phyloP scores from a whole-genome alignment of 1,140 invertebrate genomes.

The Dryas iulia region DNA sequence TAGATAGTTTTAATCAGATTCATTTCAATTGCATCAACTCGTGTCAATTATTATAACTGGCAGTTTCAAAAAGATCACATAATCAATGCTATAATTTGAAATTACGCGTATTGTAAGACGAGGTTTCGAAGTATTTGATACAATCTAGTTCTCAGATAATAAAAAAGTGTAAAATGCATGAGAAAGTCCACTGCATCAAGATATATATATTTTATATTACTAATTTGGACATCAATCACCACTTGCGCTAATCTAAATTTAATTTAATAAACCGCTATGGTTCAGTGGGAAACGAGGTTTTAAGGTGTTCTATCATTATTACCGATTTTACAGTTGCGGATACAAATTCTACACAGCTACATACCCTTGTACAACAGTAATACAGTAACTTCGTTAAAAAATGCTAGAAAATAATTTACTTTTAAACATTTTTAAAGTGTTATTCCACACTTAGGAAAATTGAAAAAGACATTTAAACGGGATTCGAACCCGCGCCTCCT shows the following conservation, averaged over 20 bases:
- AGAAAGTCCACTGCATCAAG: conserved; percentile 3
- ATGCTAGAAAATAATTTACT: too few relatives aligned
- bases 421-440: too few relatives aligned
- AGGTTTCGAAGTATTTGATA: not conserved
- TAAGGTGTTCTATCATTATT: too few relatives aligned
- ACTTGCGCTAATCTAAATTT: not conserved
- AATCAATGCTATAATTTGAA: not conserved
- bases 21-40: not conserved
- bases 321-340: too few relatives aligned
- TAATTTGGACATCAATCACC: conserved; percentile 21
- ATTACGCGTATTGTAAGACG: conserved; percentile 1
- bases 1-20: not conserved
- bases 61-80: not conserved
- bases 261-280: not conserved
- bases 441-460: too few relatives aligned
- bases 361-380: too few relatives aligned
- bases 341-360: too few relatives aligned
- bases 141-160: conserved; percentile 4
- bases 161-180: not conserved
- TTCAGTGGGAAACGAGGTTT: not conserved
- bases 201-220: conserved; percentile 11
- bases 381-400: too few relatives aligned
- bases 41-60: not conserved
- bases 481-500: too few relatives aligned
- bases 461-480: too few relatives aligned